Conservation (phyloP, 2,888 invertebrate species). For the Eupithecia inturbata region DNA sequence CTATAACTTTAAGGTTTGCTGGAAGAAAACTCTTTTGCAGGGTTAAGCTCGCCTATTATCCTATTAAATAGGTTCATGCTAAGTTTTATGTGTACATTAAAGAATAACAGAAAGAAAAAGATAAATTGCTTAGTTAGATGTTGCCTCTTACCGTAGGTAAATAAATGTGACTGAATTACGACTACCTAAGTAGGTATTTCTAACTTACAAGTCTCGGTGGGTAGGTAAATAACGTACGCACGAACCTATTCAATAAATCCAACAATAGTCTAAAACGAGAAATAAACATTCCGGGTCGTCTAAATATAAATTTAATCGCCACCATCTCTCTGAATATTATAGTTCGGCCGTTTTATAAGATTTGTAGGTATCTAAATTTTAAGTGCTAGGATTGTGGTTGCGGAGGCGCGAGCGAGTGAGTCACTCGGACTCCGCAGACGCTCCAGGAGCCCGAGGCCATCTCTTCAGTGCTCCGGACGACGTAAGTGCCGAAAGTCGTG, state of each 20-base stretch:
- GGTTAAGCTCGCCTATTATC: too few relatives aligned
- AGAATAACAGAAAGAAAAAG: too few relatives aligned
- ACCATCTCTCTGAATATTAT: conserved; percentile 62
- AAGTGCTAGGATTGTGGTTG: conserved; percentile 54
- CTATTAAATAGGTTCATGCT: too few relatives aligned
- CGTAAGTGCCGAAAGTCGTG: conserved; percentile 84
- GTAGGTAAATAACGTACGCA: conserved; percentile 12
- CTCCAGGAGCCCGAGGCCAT: conserved; percentile 65
- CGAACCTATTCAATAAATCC: conserved; percentile 41
- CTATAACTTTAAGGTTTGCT: too few relatives aligned
- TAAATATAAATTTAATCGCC: conserved; percentile 62
- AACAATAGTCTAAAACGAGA: conserved; percentile 54
- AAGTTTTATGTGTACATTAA: too few relatives aligned
- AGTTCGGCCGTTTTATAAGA: conserved; percentile 56
- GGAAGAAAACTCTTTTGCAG: too few relatives aligned
- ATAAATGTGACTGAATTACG: background rate
- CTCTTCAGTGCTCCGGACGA: conserved; percentile 80
- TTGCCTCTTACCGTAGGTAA: background rate
- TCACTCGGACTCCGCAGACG: conserved; percentile 75
- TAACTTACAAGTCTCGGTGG: background rate
- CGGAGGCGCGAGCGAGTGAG: conserved; percentile 60
- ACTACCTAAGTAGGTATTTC: background rate
- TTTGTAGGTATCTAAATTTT: conserved; percentile 64
- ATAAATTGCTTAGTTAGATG: too few relatives aligned
- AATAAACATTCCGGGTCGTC: conserved; percentile 59